phyloP scores from a whole-genome alignment of 2,888 invertebrate species.

The Brachyptera putata region DNA sequence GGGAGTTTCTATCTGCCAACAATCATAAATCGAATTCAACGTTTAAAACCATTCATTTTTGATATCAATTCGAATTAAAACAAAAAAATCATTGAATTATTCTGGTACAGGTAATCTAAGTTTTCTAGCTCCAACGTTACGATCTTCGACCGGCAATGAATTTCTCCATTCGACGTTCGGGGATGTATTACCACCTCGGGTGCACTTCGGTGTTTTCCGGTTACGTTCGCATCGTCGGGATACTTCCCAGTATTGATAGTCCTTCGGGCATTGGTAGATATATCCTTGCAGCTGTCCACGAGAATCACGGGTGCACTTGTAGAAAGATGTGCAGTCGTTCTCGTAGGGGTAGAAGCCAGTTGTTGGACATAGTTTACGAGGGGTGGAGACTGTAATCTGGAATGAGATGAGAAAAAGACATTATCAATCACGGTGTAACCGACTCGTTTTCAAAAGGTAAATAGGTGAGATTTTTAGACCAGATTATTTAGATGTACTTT shows the following conservation, averaged over 20 bases:
- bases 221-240: slow-evolving; percentile 45
- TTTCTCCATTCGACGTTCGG: slow-evolving; percentile 19
- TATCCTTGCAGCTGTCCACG: slow-evolving; percentile 58
- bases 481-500: no score
- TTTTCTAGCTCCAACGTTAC: slow-evolving; percentile 27
- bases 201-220: slow-evolving; percentile 32
- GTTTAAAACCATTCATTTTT: no score
- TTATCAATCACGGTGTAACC: no score
- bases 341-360: slow-evolving; percentile 68
- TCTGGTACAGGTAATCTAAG: slow-evolving; percentile 6
- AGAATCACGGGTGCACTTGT: slow-evolving; percentile 60
- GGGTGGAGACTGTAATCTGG: slow-evolving; percentile 60
- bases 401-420: slow-evolving; percentile 36
- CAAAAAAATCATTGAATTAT: no score
- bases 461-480: no score
- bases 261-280: slow-evolving; percentile 71
- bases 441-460: no score
- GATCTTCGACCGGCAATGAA: slow-evolving; percentile 21
- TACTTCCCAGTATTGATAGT: slow-evolving; percentile 71
- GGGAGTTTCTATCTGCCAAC: no score
- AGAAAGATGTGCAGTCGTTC: slow-evolving; percentile 62
- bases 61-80: no score
- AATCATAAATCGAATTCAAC: no score
- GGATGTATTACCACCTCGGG: slow-evolving; percentile 7
- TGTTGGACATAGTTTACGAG: slow-evolving; percentile 57